Evolutionary conservation across 2,113 vertebrate genomes (phyloP).

Genomic region (Cepphus grylle): DNA sequence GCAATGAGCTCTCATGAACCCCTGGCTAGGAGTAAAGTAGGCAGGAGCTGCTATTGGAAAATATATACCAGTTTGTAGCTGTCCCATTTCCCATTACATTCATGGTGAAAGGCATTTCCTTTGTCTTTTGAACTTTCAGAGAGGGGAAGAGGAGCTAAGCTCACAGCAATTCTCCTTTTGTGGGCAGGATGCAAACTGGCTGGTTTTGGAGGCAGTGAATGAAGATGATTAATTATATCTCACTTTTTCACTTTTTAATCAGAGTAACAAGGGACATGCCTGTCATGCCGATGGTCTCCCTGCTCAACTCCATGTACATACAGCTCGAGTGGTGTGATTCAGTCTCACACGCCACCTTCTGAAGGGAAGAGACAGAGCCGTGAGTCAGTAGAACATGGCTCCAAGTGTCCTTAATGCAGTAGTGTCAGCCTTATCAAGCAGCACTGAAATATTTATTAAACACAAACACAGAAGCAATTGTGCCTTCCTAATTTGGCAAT

Average conservation of each 20-base stretch:
- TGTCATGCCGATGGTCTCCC: slow-evolving; percentile 17
- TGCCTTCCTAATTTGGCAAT: slow-evolving; percentile 20
- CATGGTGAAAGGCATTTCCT: not conserved
- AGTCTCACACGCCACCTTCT: slow-evolving; percentile 30
- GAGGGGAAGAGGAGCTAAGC: not conserved
- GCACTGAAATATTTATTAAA: slow-evolving; percentile 31
- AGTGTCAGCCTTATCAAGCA: slow-evolving; percentile 33
- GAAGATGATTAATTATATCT: slow-evolving; percentile 70
- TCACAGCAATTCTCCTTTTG: not conserved
- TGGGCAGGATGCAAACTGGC: not conserved
- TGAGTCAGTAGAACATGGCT: slow-evolving; percentile 60
- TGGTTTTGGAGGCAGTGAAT: slow-evolving; percentile 56
- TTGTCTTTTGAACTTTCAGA: not conserved
- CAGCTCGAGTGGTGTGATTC: slow-evolving; percentile 44
- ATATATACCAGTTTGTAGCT: not conserved
- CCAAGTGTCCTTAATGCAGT: slow-evolving; percentile 11
- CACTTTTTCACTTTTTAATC: slow-evolving; percentile 26
- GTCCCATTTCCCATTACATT: not conserved
- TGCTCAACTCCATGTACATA: slow-evolving; percentile 18
- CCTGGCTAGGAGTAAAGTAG: not conserved
- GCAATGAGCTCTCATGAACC: not conserved
- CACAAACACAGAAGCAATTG: not conserved
- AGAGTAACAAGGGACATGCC: slow-evolving; percentile 17
- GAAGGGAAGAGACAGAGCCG: slow-evolving; percentile 22
- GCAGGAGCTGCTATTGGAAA: not conserved